Conservation (phyloP, 2,888 invertebrate genomes). For the Emesis furor region DNA sequence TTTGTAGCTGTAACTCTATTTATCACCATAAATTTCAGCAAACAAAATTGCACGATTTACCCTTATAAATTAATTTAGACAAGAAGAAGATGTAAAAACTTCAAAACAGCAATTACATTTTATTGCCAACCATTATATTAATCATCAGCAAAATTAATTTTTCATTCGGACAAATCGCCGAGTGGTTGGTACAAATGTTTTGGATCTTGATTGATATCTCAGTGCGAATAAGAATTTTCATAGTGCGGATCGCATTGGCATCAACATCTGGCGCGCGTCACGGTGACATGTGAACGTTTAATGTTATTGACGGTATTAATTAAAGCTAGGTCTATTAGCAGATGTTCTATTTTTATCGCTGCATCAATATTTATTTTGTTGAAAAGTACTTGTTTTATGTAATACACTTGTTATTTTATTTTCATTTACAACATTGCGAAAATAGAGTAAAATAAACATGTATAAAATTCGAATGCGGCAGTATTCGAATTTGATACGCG, state of each 20-base stretch:
- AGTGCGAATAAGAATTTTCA: slow-evolving; percentile 81
- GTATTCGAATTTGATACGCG: no score
- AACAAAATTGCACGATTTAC: slow-evolving; percentile 53
- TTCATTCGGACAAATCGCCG: slow-evolving; percentile 91
- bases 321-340: slow-evolving; percentile 29
- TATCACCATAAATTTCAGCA: slow-evolving; percentile 52
- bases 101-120: slow-evolving; percentile 91
- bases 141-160: slow-evolving; percentile 92
- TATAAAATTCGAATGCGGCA: no score
- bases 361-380: neutral
- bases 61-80: slow-evolving; percentile 90
- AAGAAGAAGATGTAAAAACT: slow-evolving; percentile 91
- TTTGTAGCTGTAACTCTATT: slow-evolving; percentile 37
- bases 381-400: no score
- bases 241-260: slow-evolving; percentile 69
- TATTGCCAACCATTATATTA: slow-evolving; percentile 90
- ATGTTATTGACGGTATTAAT: slow-evolving; percentile 26
- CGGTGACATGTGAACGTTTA: slow-evolving; percentile 65
- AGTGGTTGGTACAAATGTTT: slow-evolving; percentile 88
- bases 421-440: no score
- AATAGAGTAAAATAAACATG: no score
- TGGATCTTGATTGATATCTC: slow-evolving; percentile 87
- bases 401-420: no score
- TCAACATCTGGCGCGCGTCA: slow-evolving; percentile 77
- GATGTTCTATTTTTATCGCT: neutral